Conservation (phyloP, 2,797 vertebrate genomes). For the Enteromius trimaculatus region DNA sequence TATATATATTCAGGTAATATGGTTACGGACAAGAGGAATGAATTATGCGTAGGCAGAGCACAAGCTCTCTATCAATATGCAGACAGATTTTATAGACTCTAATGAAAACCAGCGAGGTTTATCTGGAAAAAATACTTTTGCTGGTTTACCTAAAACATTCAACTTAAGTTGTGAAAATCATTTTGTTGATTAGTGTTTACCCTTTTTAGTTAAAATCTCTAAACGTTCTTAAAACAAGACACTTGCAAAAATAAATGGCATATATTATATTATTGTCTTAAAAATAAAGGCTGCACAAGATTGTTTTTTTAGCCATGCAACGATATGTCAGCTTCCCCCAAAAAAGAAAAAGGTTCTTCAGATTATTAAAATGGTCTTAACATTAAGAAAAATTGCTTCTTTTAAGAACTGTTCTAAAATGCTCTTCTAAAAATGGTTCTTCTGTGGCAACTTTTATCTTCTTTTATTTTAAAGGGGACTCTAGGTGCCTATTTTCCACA, state of each 20-base stretch:
- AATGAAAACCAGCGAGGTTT: neutral
- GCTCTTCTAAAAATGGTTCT: neutral
- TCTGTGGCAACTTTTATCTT: neutral
- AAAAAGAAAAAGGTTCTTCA: too few relatives aligned
- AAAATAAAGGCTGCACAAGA: neutral
- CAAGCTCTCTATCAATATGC: constrained; percentile 33
- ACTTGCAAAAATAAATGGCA: neutral
- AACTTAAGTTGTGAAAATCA: neutral
- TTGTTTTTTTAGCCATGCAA: neutral
- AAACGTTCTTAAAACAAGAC: neutral
- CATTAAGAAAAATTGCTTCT: neutral
- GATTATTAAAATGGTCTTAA: too few relatives aligned
- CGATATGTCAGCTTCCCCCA: neutral
- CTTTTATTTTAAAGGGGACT: neutral
- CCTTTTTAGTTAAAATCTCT: neutral
- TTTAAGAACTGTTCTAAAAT: neutral
- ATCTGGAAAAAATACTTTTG: constrained; percentile 3
- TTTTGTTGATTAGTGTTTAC: neutral
- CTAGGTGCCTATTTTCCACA: neutral
- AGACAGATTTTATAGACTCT: constrained; percentile 27
- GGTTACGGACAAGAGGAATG: constrained; percentile 76
- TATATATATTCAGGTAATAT: constrained; percentile 71
- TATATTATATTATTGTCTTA: neutral
- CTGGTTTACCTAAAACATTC: neutral
- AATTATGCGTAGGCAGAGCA: constrained; percentile 74